Evolutionary conservation across 1,140 invertebrate species (phyloP), one percentile per base, ranked within the genome.

Genomic region (Prorops nasuta): DNA sequence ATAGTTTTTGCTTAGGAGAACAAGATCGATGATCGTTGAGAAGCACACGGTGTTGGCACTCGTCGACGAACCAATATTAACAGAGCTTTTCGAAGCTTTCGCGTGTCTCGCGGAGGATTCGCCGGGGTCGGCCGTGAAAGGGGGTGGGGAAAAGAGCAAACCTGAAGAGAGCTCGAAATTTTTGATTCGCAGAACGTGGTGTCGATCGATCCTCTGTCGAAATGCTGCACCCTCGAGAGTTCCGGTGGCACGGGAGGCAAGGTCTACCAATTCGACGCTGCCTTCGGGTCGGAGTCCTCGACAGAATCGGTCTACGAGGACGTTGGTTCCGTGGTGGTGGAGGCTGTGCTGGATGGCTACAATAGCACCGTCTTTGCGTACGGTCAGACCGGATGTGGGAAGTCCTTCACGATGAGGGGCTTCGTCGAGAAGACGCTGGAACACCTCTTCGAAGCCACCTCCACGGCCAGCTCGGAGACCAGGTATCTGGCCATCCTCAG

Each of bases 371-470:
- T 92, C 12, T 92, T 92, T 66, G 91, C 91, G 0, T 94, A 94
- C 64, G 91, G 91, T 0, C 91, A 94, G 75, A 94, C 91, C 1
- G 91, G 91, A 1, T 92, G 89, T 64, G 88, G 91, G 0, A 89
- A 89, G 63, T 87, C 85, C 12, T 89, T 86, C 58, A 91, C 89
- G 8, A 93, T 92, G 90, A 87, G 90, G 60, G 93, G 86, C 0
- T 75, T 77, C 48, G 93, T 96, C 63, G 92, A 92, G 8, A 81
- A 90, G 46, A 85, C 90, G 2, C 88, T 96, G 73, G 92, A 95
- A 65, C 94, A 96, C 60, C 84, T 96, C 36, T 97, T 96, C 77
- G 92, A 96, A 71, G 90, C 91, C 0, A 94, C 94, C 22, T 85
- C 90, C 7, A 88, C 92, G 1, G 63, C 74, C 6, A 84, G 88